A percentile compares a stretch with the other conserved stretches of the same genome.
phyloP scores from a whole-genome alignment of 2,797 vertebrate species.

The Oreonectes daqikongensis region DNA sequence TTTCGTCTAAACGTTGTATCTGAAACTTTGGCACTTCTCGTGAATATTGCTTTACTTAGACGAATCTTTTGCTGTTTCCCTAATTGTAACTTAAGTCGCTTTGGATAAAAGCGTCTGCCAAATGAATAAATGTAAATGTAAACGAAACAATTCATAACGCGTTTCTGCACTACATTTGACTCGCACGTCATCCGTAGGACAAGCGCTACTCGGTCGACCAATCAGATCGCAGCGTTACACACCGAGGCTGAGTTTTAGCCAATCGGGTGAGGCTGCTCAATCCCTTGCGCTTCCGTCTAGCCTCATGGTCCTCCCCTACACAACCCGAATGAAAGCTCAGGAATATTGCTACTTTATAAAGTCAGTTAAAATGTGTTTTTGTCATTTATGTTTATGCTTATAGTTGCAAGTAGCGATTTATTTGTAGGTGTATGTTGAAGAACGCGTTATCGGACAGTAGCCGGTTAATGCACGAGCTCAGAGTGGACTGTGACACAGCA shows the following conservation, averaged over 20 bases:
- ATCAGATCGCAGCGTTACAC: background rate
- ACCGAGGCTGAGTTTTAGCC: background rate
- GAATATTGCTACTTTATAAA: background rate
- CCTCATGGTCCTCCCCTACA: background rate
- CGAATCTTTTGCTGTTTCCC: no score
- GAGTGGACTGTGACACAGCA: background rate
- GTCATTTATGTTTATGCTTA: background rate
- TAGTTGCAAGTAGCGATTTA: background rate
- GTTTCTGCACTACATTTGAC: background rate
- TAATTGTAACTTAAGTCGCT: no score
- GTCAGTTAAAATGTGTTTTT: background rate
- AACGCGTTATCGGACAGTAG: background rate
- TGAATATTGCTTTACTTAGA: no score
- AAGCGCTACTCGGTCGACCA: background rate
- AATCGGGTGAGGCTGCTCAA: constrained; percentile 9
- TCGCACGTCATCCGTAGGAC: background rate
- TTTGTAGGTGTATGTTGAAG: background rate
- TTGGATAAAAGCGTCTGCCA: no score
- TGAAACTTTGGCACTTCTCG: no score
- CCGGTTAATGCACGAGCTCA: background rate
- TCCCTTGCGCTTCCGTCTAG: background rate
- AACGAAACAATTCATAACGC: background rate
- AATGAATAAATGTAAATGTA: no score
- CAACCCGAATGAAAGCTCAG: background rate
- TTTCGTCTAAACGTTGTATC: no score